phyloP scores from a whole-genome alignment of 2,888 invertebrate genomes.

The Shargacucullia verbasci region DNA sequence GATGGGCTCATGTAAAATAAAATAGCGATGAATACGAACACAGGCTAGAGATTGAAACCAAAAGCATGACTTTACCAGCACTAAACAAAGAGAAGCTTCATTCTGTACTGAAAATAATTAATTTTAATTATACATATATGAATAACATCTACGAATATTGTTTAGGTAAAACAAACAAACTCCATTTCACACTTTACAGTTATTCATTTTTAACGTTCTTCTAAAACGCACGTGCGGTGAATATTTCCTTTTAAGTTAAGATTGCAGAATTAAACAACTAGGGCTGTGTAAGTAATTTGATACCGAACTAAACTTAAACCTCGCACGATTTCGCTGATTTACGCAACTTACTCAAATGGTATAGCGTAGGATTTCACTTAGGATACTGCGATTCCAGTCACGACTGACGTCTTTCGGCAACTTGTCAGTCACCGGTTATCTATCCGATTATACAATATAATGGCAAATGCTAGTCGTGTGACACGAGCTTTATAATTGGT shows the following conservation, averaged over 20 bases:
- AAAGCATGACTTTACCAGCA: too few species aligned
- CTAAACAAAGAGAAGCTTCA: too few species aligned
- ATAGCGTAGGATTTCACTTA: conserved; percentile 61
- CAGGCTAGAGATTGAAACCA: too few species aligned
- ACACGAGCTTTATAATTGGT: conserved; percentile 62
- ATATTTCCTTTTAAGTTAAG: conserved; percentile 28
- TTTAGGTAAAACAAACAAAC: too few species aligned
- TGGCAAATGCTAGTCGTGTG: conserved; percentile 62
- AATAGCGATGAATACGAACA: too few species aligned
- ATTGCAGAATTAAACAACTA: conserved; percentile 54
- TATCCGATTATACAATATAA: conserved; percentile 62
- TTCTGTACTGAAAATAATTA: too few species aligned
- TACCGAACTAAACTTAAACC: conserved; percentile 55
- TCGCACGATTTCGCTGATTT: conserved; percentile 59
- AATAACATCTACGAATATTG: too few species aligned
- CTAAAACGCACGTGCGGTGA: neutral
- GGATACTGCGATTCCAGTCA: conserved; percentile 67
- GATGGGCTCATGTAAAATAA: conserved; percentile 4
- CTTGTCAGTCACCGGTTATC: conserved; percentile 68
- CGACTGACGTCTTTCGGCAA: conserved; percentile 67
- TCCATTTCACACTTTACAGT: neutral
- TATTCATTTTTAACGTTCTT: neutral
- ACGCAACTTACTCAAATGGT: conserved; percentile 60
- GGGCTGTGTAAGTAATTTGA: conserved; percentile 56
- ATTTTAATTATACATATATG: too few species aligned